A percentile compares a stretch with the other conserved stretches of the same genome.
Conservation (phyloP, 1,140 invertebrate species). For the Theocolax elegans region DNA sequence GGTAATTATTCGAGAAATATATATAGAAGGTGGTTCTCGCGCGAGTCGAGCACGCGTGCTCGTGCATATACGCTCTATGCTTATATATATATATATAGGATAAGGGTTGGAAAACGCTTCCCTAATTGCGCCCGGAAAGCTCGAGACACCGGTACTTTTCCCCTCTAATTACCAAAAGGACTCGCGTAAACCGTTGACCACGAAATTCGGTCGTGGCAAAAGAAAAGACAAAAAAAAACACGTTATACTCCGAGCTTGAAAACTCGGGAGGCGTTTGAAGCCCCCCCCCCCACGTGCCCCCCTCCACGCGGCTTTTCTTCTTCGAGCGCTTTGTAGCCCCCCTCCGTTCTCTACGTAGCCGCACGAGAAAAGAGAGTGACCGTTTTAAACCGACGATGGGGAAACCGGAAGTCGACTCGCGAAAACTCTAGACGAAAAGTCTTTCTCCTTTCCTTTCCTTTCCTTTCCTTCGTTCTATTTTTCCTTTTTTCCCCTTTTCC, state of each 20-base stretch:
- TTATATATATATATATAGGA: background rate
- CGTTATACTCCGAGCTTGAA: too few relatives aligned
- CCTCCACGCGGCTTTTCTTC: too few relatives aligned
- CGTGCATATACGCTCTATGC: background rate
- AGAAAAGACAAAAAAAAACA: too few relatives aligned
- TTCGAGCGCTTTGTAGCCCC: too few relatives aligned
- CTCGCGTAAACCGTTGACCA: background rate
- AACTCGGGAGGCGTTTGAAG: too few relatives aligned
- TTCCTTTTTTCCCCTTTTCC: background rate
- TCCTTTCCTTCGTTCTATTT: background rate
- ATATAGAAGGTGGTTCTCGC: too few relatives aligned
- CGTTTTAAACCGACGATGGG: constrained; percentile 1
- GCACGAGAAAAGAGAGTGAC: background rate
- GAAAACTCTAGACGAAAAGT: constrained; percentile 28
- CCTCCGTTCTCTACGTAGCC: too few relatives aligned
- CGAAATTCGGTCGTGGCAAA: background rate
- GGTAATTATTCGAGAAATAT: constrained; percentile 9
- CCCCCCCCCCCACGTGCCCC: too few relatives aligned
- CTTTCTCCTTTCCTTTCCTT: background rate
- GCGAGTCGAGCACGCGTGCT: background rate
- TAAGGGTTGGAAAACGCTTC: background rate
- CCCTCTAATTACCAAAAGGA: constrained; percentile 32
- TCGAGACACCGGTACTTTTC: constrained; percentile 6
- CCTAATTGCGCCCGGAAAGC: constrained; percentile 27
- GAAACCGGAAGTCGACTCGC: constrained; percentile 6